Evolutionary conservation across 1,140 invertebrate genomes (phyloP), one percentile per base, ranked within the genome.

Genomic region (Diploscapter pachys): DNA sequence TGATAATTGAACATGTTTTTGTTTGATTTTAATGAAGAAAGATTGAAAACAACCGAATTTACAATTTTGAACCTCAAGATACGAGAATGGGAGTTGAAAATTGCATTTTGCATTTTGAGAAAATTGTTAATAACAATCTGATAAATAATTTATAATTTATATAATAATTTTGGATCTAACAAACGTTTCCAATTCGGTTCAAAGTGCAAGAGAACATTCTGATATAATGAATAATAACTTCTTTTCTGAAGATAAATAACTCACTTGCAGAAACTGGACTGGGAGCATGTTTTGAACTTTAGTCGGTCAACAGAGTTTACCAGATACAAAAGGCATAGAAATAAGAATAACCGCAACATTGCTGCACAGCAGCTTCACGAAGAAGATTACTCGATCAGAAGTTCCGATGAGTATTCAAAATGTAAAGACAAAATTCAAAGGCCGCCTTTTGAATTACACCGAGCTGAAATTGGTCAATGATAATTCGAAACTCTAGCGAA

Each of bases 281-380:
- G 84, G 6, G 84, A 79, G 68, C 84, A 85, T 5, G 81, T 83
- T 75, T 85, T 85, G 64, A 85, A 85, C 9, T 85, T 78, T 6
- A 53, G 51, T 49, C 73, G 11, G 31, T 78, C 77, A 3, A 78
- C 77, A 11, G 77, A 31, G 31, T 31, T 31, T 31, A 1, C 31
- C 31, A 31, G 31, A 31, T 31, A 31, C 31, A 31, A 31, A 31
- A 31, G 31, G 31, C 31, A 31, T 31, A 31, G 31, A 31, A 31
- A 31, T 31, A 31, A 31, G 31, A 31, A 31, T 31, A 31, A 31
- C 31, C 31, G 31, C 31, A 31, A 31, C 31, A 31, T 31, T 31
- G 31, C 31, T 31, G 31, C 31, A 31, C 31, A 31, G 31, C 31
- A 31, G 31, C 31, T 31, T 31, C 31, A 31, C 31, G 31, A 31